A percentile compares a stretch with the other conserved stretches of the same genome.
These are phyloP conservation scores for Ctenomys sociabilis DNA, from an alignment of 2,113 vertebrate genomes.

Conservation along the genomic window DNA sequence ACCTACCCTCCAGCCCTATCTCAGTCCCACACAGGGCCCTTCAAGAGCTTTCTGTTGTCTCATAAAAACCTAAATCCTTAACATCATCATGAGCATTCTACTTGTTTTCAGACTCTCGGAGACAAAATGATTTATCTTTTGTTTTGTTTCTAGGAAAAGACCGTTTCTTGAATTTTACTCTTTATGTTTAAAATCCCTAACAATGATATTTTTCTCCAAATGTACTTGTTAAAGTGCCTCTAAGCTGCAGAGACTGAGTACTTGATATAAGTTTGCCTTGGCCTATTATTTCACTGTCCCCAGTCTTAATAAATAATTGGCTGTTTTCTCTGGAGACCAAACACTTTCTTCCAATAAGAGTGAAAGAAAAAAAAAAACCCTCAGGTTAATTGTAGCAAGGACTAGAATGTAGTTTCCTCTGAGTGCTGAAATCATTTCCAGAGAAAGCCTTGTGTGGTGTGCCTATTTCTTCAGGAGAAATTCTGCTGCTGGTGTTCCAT, in stretches of 20 bases:
- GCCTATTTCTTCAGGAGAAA: neutral
- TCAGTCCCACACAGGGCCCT: neutral
- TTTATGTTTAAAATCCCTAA: neutral
- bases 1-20: neutral
- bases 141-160: neutral
- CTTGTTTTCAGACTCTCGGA: neutral
- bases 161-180: slow-evolving; percentile 14
- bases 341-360: neutral
- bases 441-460: neutral
- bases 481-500: neutral
- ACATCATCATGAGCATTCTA: neutral
- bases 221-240: neutral
- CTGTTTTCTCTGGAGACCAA: slow-evolving; percentile 57
- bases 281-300: slow-evolving; percentile 22
- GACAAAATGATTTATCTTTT: neutral
- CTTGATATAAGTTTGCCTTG: neutral
- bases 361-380: neutral
- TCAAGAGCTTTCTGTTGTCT: neutral
- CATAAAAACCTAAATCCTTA: neutral
- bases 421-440: slow-evolving; percentile 14
- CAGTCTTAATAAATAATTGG: slow-evolving; percentile 45
- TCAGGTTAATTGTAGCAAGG: slow-evolving; percentile 22
- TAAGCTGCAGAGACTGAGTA: neutral
- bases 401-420: neutral
- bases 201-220: neutral